phyloP scores from a whole-genome alignment of 2,888 invertebrate species.

The Dicycla oo region DNA sequence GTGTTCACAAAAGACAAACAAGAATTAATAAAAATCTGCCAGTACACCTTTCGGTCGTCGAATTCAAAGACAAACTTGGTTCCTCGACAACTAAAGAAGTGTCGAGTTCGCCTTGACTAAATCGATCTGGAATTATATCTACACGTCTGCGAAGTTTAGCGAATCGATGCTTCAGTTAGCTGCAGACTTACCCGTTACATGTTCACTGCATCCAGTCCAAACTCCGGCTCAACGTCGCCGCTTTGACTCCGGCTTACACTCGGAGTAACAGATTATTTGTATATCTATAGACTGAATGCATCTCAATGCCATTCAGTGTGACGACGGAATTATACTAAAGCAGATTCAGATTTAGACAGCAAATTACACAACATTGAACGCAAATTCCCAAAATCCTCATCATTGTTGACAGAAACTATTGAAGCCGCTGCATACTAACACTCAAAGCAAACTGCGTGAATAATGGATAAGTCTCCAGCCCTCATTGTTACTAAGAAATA shows the following conservation, averaged over 20 bases:
- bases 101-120: constrained; percentile 10
- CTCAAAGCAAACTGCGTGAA: constrained; percentile 44
- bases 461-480: constrained; percentile 32
- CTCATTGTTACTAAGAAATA: neutral
- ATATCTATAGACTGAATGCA: constrained; percentile 4
- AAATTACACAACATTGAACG: constrained; percentile 3
- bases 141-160: constrained; percentile 32
- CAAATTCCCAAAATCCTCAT: constrained; percentile 9
- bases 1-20: neutral
- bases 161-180: constrained; percentile 8
- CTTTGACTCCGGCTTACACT: constrained; percentile 13
- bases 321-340: constrained; percentile 13
- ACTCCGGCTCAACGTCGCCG: constrained; percentile 2
- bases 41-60: neutral
- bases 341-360: too few species aligned
- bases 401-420: constrained; percentile 40
- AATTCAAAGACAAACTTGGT: constrained; percentile 25
- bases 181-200: constrained; percentile 29
- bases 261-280: constrained; percentile 21
- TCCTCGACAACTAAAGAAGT: constrained; percentile 10
- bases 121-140: constrained; percentile 37
- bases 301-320: neutral
- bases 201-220: constrained; percentile 24
- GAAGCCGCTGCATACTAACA: constrained; percentile 19
- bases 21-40: neutral